Evolutionary conservation across 2,113 vertebrate species (phyloP).

Genomic region (Antigone vipio): DNA sequence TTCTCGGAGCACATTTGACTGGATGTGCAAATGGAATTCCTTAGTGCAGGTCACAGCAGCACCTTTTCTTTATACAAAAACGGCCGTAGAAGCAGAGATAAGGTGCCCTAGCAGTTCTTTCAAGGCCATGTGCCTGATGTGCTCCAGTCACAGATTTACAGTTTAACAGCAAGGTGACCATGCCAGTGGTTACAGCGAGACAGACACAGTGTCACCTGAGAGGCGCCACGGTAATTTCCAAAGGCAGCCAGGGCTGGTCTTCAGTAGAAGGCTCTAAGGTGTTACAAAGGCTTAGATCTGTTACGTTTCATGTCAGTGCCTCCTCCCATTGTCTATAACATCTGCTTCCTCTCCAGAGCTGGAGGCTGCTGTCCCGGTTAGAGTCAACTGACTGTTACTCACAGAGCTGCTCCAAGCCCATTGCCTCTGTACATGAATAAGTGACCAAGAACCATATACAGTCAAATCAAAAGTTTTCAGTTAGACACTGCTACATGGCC

Average conservation of each 20-base stretch:
- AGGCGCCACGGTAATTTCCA: neutral
- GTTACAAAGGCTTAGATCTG: neutral
- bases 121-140: neutral
- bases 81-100: neutral
- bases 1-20: neutral
- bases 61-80: neutral
- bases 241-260: neutral
- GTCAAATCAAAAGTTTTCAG: neutral
- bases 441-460: neutral
- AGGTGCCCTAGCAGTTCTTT: neutral
- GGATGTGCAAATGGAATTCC: neutral
- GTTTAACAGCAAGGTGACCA: neutral
- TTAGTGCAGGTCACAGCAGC: neutral
- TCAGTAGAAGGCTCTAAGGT: neutral
- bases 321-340: fast-evolving
- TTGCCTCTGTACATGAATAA: neutral
- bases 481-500: fast-evolving
- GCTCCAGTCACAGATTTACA: neutral
- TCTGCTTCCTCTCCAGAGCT: neutral
- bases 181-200: neutral
- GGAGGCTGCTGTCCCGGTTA: neutral
- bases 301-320: neutral
- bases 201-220: neutral
- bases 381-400: neutral
- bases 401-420: neutral